These are phyloP conservation scores for Bellardia pandia DNA, from an alignment of 2,888 invertebrate species.

Conservation along the genomic window DNA sequence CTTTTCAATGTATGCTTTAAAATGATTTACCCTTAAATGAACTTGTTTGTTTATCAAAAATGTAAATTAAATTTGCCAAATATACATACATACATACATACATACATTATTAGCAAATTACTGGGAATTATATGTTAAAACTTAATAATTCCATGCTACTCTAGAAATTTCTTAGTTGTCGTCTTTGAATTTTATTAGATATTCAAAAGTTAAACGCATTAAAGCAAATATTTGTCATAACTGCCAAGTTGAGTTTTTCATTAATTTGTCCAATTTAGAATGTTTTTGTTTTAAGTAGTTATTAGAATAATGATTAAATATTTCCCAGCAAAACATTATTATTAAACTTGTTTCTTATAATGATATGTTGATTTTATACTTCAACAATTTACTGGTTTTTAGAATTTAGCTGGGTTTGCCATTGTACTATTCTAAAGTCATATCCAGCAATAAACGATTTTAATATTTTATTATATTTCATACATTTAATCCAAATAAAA, in stretches of 20 bases:
- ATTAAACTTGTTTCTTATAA: neutral
- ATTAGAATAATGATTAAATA: neutral
- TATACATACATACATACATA: too few species aligned
- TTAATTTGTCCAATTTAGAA: neutral
- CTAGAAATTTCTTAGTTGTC: neutral
- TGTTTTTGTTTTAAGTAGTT: neutral
- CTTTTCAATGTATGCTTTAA: neutral
- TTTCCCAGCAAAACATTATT: neutral
- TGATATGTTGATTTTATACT: too few species aligned
- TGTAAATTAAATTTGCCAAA: too few species aligned
- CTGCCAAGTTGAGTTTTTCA: neutral
- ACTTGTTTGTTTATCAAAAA: too few species aligned
- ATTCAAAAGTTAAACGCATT: neutral
- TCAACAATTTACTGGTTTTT: too few species aligned
- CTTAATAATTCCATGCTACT: too few species aligned
- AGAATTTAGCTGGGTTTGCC: neutral
- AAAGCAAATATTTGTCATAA: neutral
- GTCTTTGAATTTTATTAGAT: neutral
- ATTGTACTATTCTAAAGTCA: neutral
- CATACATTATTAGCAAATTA: too few species aligned
- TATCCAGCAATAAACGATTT: neutral
- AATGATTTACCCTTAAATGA: too few species aligned
- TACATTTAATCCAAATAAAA: conserved; percentile 7
- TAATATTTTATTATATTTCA: conserved; percentile 32
- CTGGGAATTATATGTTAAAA: too few species aligned